Percentiles rank a stretch among this genome's conserved stretches.
These are phyloP conservation scores for Cerastis rubricosa DNA, from an alignment of 2,888 invertebrate species.

Conservation along the genomic window DNA sequence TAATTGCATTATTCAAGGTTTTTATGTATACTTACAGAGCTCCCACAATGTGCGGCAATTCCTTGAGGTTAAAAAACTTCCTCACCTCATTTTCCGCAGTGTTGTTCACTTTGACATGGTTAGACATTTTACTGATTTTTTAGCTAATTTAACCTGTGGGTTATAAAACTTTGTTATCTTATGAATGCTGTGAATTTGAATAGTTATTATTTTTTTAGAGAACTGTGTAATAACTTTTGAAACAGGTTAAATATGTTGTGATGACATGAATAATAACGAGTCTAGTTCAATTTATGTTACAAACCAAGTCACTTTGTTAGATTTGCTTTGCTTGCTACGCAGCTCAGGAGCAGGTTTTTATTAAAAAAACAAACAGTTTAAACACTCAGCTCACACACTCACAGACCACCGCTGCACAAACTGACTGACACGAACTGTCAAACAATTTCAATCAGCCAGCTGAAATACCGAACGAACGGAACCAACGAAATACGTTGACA, in stretches of 20 bases:
- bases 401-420: background rate
- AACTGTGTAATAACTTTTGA: slow-evolving; percentile 8
- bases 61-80: slow-evolving; percentile 83
- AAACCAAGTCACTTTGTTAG: slow-evolving; percentile 30
- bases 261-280: background rate
- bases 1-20: background rate
- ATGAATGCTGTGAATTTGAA: slow-evolving; percentile 4
- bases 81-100: slow-evolving; percentile 70
- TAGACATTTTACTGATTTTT: slow-evolving; percentile 72
- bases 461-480: background rate
- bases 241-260: background rate
- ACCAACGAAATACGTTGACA: too few relatives aligned
- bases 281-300: slow-evolving; percentile 11
- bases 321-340: slow-evolving; percentile 5
- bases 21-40: slow-evolving; percentile 80
- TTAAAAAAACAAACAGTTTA: background rate
- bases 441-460: background rate
- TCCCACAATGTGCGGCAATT: slow-evolving; percentile 82
- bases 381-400: background rate
- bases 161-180: slow-evolving; percentile 12
- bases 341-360: slow-evolving; percentile 5
- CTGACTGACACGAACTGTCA: slow-evolving; percentile 1
- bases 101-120: slow-evolving; percentile 74
- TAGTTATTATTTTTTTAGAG: background rate
- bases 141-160: slow-evolving; percentile 1